Evolutionary conservation across 1,140 invertebrate genomes (phyloP).

Genomic region (Cotesia vestalis): DNA sequence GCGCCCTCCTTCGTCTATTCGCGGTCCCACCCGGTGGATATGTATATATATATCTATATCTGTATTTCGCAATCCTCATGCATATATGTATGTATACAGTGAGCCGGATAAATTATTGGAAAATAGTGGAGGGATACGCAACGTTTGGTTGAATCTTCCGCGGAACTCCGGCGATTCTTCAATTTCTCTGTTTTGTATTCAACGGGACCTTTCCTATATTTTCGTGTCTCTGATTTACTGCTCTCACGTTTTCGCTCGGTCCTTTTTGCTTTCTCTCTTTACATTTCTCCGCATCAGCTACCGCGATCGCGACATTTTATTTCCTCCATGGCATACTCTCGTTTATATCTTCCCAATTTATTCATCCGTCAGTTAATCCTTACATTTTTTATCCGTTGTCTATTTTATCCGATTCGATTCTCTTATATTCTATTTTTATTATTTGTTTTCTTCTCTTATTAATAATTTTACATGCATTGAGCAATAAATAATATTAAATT

Average conservation of each 20-base stretch:
- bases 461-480: no score
- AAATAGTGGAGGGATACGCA: constrained; percentile 50
- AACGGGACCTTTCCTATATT: constrained; percentile 43
- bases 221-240: constrained; percentile 26
- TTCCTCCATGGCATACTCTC: no score
- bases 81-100: constrained; percentile 1
- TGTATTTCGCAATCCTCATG: neutral
- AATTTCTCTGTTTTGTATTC: constrained; percentile 55
- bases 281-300: neutral
- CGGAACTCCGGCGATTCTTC: constrained; percentile 43
- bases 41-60: no score
- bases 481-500: no score
- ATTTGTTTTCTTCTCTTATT: no score
- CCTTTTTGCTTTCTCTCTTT: constrained; percentile 4
- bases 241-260: constrained; percentile 7
- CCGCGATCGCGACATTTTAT: no score
- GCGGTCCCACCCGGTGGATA: no score
- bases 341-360: no score
- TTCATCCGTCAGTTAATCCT: no score
- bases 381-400: no score
- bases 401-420: no score
- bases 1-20: constrained; percentile 8
- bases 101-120: constrained; percentile 55
- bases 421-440: no score
- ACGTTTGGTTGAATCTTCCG: constrained; percentile 29